These are phyloP conservation scores for Gambusia yucatana DNA, from an alignment of 2,797 vertebrate species.

Conservation along the genomic window DNA sequence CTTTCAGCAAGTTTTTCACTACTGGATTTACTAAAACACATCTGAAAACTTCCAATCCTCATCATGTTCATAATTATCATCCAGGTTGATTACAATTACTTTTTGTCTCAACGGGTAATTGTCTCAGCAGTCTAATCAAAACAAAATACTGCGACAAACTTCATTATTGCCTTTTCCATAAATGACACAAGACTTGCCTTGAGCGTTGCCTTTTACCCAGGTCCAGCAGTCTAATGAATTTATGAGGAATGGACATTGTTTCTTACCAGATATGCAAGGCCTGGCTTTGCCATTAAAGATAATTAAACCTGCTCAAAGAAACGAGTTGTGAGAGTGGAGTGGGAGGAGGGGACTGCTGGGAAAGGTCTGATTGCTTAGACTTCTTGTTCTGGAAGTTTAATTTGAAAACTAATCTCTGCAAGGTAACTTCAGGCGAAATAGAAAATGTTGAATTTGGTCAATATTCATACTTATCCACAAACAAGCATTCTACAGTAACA, in stretches of 20 bases:
- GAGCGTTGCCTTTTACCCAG: conserved; percentile 42
- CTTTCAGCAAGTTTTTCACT: not conserved
- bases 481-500: conserved; percentile 35
- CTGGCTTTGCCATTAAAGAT: conserved; percentile 70
- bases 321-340: conserved; percentile 42
- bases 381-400: conserved; percentile 66
- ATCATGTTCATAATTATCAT: conserved; percentile 16
- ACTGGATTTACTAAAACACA: not conserved
- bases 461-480: conserved; percentile 47
- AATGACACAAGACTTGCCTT: conserved; percentile 57
- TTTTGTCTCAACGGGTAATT: conserved; percentile 37
- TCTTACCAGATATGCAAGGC: conserved; percentile 61
- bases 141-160: conserved; percentile 36
- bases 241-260: conserved; percentile 69
- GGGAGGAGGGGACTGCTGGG: conserved; percentile 30
- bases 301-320: conserved; percentile 74
- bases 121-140: conserved; percentile 49
- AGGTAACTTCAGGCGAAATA: conserved; percentile 66
- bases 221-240: conserved; percentile 58
- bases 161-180: conserved; percentile 43
- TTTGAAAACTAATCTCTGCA: conserved; percentile 71
- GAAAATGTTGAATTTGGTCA: conserved; percentile 46
- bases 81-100: conserved; percentile 48
- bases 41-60: conserved; percentile 1
- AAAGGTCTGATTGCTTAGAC: conserved; percentile 67